Conservation (phyloP, 2,888 invertebrate species). For the Ernsta delagoae region DNA sequence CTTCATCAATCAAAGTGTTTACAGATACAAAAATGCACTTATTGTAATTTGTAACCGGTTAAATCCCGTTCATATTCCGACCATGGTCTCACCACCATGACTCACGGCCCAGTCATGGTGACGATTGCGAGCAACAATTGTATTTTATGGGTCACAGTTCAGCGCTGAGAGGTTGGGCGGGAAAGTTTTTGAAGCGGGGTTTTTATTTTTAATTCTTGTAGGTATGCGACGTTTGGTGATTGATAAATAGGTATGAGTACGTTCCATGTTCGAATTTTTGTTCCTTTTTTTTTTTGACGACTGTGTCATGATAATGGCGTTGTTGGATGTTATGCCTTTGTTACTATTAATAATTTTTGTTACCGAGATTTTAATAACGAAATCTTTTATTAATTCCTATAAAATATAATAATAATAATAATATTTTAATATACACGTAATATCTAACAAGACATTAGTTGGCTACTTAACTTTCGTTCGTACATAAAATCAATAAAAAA, state of each 20-base stretch:
- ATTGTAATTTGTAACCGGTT: not conserved
- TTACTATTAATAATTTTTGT: too few relatives aligned
- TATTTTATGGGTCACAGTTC: conserved; percentile 9
- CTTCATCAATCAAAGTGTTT: not conserved
- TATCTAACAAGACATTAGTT: too few relatives aligned
- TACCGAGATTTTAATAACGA: too few relatives aligned
- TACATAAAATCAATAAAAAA: too few relatives aligned
- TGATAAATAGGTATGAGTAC: not conserved
- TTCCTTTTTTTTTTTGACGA: not conserved
- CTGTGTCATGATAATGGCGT: not conserved
- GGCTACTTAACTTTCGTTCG: too few relatives aligned
- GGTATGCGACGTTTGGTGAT: not conserved
- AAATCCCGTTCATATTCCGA: not conserved
- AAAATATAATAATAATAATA: too few relatives aligned
- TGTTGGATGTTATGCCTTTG: too few relatives aligned
- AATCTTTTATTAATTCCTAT: too few relatives aligned
- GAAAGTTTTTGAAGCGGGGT: not conserved
- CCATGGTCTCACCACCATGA: conserved; percentile 1
- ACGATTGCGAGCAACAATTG: not conserved
- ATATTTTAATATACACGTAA: too few relatives aligned
- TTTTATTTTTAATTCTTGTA: not conserved
- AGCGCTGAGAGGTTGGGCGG: not conserved
- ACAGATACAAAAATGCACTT: conserved; percentile 4
- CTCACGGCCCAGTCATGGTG: conserved; percentile 1
- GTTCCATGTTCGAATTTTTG: not conserved